Evolutionary conservation across 2,888 invertebrate species (phyloP).

Genomic region (Corythucha ciliata): DNA sequence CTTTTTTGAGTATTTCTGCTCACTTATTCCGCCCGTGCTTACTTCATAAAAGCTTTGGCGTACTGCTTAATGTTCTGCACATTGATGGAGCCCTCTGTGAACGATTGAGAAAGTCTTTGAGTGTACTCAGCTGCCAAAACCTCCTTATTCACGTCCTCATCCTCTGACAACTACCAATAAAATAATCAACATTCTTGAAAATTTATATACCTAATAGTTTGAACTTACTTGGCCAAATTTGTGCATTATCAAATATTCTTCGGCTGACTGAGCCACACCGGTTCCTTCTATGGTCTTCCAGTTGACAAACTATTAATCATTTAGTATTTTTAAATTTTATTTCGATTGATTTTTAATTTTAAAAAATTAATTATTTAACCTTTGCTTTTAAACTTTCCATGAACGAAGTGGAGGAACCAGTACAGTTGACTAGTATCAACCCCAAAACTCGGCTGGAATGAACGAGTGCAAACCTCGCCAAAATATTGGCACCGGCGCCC

Average conservation of each 20-base stretch:
- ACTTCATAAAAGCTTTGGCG: slow-evolving; percentile 75
- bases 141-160: slow-evolving; percentile 57
- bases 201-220: not conserved
- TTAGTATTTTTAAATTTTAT: too few species aligned
- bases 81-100: slow-evolving; percentile 62
- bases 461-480: slow-evolving; percentile 73
- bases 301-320: slow-evolving; percentile 55
- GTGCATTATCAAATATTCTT: slow-evolving; percentile 78
- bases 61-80: slow-evolving; percentile 71
- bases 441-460: slow-evolving; percentile 70
- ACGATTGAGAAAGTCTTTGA: slow-evolving; percentile 60
- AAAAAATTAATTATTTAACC: slow-evolving; percentile 42
- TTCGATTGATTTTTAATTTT: not conserved
- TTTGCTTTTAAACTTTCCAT: slow-evolving; percentile 77
- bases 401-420: slow-evolving; percentile 75
- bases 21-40: slow-evolving; percentile 40
- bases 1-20: not conserved
- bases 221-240: slow-evolving; percentile 81
- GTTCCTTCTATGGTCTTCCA: slow-evolving; percentile 72
- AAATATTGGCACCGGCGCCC: slow-evolving; percentile 78
- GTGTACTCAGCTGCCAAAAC: slow-evolving; percentile 68
- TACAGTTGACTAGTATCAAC: slow-evolving; percentile 75
- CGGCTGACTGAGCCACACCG: slow-evolving; percentile 72
- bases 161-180: slow-evolving; percentile 51
- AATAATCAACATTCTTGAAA: slow-evolving; percentile 19